Evolutionary conservation across 2,888 invertebrate genomes (phyloP), one percentile per base, ranked within the genome.

Genomic region (Odontomyia ornata): DNA sequence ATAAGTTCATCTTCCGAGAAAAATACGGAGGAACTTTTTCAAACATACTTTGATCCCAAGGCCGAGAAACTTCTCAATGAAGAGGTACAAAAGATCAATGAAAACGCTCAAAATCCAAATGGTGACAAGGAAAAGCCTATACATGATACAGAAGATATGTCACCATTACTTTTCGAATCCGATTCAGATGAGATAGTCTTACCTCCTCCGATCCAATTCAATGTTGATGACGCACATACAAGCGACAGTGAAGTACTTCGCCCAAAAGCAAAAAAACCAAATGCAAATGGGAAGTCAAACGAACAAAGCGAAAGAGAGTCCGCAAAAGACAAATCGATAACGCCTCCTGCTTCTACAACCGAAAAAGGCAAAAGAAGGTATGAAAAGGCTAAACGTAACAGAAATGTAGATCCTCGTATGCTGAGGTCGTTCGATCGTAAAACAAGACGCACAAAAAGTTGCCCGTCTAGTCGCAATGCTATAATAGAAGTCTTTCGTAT

Each of bases 81-180:
- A 9, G 80, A 80, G 52, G 75, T 79, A 21, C 28, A 80, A 5
- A 79, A 80, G 1, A 65, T 25, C 27, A 85, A 84, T 18, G 80
- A 81, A 36, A 25, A 21, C 13, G 57, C 36, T 9, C 11, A 23
- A 3, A 56, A 43, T 3, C 3, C 27, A 4, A 60, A 57, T 7
- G 9, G 23, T 11, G 46, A 64, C 27, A 43, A 76, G n/a, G 23
- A 76, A n/a, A 47, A 28, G 13, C 13, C 36, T 3, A 28, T 18
- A 23, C n/a, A 11, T 28, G 73, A 73, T 21, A 73, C 73, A 11
- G 77, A 83, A 30, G 81, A 82, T 15, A 86, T 86, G 86, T 85
- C 86, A 1, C 86, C 86, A 0, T 79, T 86, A 65, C 11, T 86
- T 2, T 83, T 85, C 25, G 83, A 82, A 65, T 85, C 86, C 0